Percentiles rank a stretch among this genome's conserved stretches.
phyloP scores from a whole-genome alignment of 2,113 vertebrate species.

The Sisor rabdophorus region DNA sequence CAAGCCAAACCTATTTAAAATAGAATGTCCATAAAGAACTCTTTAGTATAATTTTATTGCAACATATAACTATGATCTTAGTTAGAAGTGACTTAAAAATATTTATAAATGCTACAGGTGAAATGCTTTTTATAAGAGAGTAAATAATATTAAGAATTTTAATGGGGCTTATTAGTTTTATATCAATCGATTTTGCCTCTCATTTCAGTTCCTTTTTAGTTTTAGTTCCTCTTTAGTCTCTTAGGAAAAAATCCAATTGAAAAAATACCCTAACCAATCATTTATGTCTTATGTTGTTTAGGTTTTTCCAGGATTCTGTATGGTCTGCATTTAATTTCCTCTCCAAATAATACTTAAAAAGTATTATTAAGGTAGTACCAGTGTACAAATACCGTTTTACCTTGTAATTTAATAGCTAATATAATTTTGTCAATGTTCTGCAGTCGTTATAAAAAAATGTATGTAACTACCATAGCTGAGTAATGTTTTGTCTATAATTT shows the following conservation, averaged over 20 bases:
- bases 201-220: constrained; percentile 10
- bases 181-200: constrained; percentile 7
- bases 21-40: not conserved
- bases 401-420: not conserved
- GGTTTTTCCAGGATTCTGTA: not conserved
- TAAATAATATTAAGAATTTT: not conserved
- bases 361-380: not conserved
- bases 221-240: not conserved
- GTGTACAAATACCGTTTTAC: not conserved
- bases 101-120: not conserved
- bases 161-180: not conserved
- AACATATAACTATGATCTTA: not conserved
- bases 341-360: not conserved
- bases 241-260: not conserved
- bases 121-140: not conserved
- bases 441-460: not conserved
- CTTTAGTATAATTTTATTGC: not conserved
- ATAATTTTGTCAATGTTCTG: not conserved
- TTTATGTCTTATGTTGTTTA: not conserved
- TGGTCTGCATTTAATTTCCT: not conserved
- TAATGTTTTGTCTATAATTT: not conserved
- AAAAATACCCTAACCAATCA: not conserved
- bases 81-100: no score
- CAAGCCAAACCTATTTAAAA: not conserved
- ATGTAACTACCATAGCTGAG: not conserved